Conservation (phyloP, 2,888 invertebrate species). For the Carterocephalus palaemon region DNA sequence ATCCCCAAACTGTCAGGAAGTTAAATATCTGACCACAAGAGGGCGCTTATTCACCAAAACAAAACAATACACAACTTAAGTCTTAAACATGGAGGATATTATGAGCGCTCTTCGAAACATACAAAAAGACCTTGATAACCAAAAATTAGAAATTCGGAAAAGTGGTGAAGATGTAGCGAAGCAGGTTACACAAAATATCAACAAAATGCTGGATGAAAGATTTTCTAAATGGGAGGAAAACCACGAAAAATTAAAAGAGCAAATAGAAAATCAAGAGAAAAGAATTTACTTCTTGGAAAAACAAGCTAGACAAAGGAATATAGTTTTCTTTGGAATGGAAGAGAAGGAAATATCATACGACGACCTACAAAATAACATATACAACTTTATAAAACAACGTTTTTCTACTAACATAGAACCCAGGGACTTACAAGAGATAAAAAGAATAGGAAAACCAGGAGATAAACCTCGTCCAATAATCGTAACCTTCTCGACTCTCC, state of each 20-base stretch:
- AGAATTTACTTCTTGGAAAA: slow-evolving; percentile 22
- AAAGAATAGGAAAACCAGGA: slow-evolving; percentile 24
- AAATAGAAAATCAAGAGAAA: slow-evolving; percentile 27
- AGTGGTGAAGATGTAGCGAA: slow-evolving; percentile 18
- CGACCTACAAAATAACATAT: too few species aligned
- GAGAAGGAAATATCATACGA: slow-evolving; percentile 20
- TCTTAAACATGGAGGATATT: too few species aligned
- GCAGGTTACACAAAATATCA: slow-evolving; percentile 29
- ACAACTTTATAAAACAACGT: slow-evolving; percentile 7
- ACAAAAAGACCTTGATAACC: too few species aligned
- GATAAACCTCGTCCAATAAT: slow-evolving; percentile 24
- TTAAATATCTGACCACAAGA: too few species aligned
- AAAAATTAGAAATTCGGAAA: too few species aligned
- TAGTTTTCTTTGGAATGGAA: slow-evolving; percentile 26
- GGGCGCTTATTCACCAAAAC: too few species aligned
- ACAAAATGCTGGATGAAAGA: too few species aligned
- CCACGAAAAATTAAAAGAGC: too few species aligned
- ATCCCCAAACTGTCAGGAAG: too few species aligned
- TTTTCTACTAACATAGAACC: slow-evolving; percentile 15
- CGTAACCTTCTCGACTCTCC: slow-evolving; percentile 21
- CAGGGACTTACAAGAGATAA: slow-evolving; percentile 26
- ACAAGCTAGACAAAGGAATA: slow-evolving; percentile 15
- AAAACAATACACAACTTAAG: too few species aligned
- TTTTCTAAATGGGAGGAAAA: too few species aligned
- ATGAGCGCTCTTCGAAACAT: too few species aligned